Evolutionary conservation across 2,113 vertebrate genomes (phyloP), one percentile per base, ranked within the genome.

Genomic region (Bos indicus): DNA sequence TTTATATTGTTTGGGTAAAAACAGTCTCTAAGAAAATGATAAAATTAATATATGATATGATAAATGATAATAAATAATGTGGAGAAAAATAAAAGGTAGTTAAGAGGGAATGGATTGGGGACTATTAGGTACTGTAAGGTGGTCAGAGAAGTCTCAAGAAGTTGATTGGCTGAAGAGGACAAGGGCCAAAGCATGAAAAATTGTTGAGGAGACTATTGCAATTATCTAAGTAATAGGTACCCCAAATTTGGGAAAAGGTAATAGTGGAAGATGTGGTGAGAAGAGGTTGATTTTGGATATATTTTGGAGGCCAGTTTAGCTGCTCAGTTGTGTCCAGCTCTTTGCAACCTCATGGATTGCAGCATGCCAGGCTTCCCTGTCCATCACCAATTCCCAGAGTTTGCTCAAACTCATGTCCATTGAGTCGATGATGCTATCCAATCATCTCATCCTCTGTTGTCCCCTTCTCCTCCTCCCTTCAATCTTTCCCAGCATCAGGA

Each of bases 361-460:
- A 67, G 33, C 9, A 67, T 0, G 0, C 4, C 33, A 36, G 17
- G 33, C 2, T 67, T 67, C 17, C 33, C 33, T 36, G 17, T 67
- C 33, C 33, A 67, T 67, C 33, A 67, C 64, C 64, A 36, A n/a
- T n/a, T 21, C 16, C 33, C 64, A 67, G 33, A 67, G 64, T 4
- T 67, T 67, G 64, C 64, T 67, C 64, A 67, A 67, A 67, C 8
- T 67, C 33, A 36, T 1, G 4, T 67, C 2, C 33, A 36, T 67
- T 36, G 33, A 67, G 33, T 67, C 2, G 2, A 36, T 67, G 33
- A 67, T 67, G 64, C 4, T 5, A 67, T 36, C 16, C 33, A 36
- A 36, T 17, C 33, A 36, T 67, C 33, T 36, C 64, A 36, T 67
- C 2, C 64, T 19, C 33, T 36, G 8, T n/a, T 4, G 2, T 67